These are phyloP conservation scores for Heteropelma amictum DNA, from an alignment of 2,888 invertebrate genomes.

Conservation along the genomic window DNA sequence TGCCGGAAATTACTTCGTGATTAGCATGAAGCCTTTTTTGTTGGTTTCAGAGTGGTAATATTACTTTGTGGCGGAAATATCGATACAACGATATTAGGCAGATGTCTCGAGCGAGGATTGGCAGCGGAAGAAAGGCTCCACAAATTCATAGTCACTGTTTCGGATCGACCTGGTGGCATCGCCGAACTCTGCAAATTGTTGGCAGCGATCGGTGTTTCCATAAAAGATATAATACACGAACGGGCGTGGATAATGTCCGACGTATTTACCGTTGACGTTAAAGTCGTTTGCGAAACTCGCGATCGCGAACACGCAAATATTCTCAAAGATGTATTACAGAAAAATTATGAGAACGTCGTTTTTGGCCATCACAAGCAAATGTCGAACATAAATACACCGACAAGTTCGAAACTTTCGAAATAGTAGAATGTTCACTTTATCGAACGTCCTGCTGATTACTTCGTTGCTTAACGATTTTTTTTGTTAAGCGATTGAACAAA, in stretches of 20 bases:
- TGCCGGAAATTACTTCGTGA: neutral
- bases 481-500: no score
- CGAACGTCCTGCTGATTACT: no score
- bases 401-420: neutral
- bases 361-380: conserved; percentile 73
- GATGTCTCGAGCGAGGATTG: conserved; percentile 92
- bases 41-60: conserved; percentile 85
- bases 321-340: conserved; percentile 80
- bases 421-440: conserved; percentile 21
- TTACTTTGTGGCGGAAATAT: conserved; percentile 94
- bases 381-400: neutral
- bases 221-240: conserved; percentile 98
- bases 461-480: no score
- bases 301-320: conserved; percentile 87
- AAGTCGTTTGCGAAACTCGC: conserved; percentile 93
- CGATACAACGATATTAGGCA: conserved; percentile 92
- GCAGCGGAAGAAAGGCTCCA: conserved; percentile 90
- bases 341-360: conserved; percentile 80
- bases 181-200: conserved; percentile 90
- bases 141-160: conserved; percentile 88
- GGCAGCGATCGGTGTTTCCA: conserved; percentile 88
- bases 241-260: conserved; percentile 95
- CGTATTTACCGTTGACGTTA: conserved; percentile 90
- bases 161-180: conserved; percentile 93
- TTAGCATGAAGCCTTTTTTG: neutral